phyloP scores from a whole-genome alignment of 2,113 vertebrate genomes.

The Sorex fumeus region DNA sequence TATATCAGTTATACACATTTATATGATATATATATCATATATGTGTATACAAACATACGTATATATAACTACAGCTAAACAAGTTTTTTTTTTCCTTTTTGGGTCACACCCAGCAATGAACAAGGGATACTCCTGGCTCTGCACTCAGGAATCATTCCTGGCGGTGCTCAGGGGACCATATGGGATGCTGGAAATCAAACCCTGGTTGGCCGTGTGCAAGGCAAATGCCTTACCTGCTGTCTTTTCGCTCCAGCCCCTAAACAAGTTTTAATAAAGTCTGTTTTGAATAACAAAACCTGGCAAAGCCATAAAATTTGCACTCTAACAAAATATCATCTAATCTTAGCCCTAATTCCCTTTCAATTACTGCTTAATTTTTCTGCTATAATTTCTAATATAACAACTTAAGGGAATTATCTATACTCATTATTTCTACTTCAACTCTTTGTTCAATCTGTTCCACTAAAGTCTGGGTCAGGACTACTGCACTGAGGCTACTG shows the following conservation, averaged over 20 bases:
- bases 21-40: no score
- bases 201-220: no score
- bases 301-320: background rate
- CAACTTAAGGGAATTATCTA: background rate
- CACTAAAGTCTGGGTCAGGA: background rate
- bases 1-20: no score
- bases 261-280: background rate
- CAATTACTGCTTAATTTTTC: background rate
- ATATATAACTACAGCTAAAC: background rate
- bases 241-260: background rate
- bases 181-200: no score
- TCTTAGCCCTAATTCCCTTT: background rate
- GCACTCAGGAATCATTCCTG: no score
- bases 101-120: no score
- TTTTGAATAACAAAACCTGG: constrained; percentile 1
- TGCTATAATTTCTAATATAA: background rate
- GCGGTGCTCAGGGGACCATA: no score
- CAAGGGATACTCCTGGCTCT: no score
- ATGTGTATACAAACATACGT: no score
- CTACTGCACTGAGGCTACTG: background rate
- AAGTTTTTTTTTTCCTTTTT: no score
- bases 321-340: background rate
- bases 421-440: background rate
- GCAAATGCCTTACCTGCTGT: no score
- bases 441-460: background rate